Evolutionary conservation across 2,797 vertebrate species (phyloP).

Genomic region (Aselliscus stoliczkanus): DNA sequence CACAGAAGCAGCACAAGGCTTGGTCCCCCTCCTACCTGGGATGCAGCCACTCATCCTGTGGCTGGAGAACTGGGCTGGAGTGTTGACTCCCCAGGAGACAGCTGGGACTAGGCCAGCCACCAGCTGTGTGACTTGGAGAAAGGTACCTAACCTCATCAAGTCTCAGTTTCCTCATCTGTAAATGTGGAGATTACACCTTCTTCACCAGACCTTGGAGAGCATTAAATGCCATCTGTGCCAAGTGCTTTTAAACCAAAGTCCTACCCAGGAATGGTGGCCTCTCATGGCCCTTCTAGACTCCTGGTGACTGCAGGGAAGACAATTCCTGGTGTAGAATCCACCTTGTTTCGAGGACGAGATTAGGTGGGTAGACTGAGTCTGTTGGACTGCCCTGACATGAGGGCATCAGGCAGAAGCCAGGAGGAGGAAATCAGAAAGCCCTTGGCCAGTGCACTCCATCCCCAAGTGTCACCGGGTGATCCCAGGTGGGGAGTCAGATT

Average conservation of each 20-base stretch:
- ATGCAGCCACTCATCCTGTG: neutral
- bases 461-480: accelerated
- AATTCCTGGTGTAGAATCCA: too few relatives aligned
- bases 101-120: too few relatives aligned
- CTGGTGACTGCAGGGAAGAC: neutral
- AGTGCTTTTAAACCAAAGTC: neutral
- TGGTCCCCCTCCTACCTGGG: neutral
- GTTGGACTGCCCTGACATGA: neutral
- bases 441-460: neutral
- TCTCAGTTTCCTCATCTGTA: neutral
- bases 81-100: accelerated
- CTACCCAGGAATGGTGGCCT: neutral
- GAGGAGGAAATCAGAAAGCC: neutral
- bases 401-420: neutral
- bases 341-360: neutral
- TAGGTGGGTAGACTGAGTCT: neutral
- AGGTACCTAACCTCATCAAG: accelerated
- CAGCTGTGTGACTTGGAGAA: neutral
- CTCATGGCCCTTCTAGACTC: accelerated
- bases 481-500: neutral
- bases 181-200: neutral
- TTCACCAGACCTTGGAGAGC: neutral
- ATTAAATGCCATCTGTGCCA: neutral
- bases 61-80: neutral
- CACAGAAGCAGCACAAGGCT: neutral